phyloP scores from a whole-genome alignment of 2,797 vertebrate species.

The Mormyrops boulengeri region DNA sequence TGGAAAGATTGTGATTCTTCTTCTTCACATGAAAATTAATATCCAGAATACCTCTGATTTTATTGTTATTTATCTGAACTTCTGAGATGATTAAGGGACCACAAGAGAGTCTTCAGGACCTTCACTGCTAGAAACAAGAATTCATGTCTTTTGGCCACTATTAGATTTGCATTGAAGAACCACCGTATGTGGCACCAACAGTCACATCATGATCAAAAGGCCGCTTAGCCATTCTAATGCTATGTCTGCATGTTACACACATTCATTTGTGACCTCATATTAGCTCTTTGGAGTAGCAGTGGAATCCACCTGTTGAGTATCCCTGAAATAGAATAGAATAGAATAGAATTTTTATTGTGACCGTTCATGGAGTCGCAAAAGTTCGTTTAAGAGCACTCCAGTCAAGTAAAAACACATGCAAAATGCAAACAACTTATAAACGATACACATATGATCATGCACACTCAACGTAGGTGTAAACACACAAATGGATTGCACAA shows the following conservation, averaged over 20 bases:
- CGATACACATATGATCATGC: background rate
- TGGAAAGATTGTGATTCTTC: too few relatives aligned
- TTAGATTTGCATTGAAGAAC: background rate
- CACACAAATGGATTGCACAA: background rate
- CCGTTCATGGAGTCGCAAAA: background rate
- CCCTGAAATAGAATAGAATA: background rate
- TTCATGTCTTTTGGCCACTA: background rate
- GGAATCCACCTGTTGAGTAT: background rate
- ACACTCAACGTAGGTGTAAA: background rate
- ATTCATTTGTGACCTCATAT: background rate
- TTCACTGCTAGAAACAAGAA: background rate
- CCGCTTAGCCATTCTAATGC: background rate
- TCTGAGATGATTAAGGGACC: background rate
- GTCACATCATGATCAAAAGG: background rate
- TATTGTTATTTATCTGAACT: background rate
- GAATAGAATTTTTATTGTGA: background rate
- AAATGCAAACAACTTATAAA: background rate
- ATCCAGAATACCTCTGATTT: background rate
- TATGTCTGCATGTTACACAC: background rate
- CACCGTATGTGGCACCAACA: background rate
- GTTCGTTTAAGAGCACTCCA: background rate
- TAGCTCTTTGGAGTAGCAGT: background rate
- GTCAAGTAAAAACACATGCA: background rate
- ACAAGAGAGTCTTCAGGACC: background rate
- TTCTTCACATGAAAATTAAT: background rate